These are phyloP conservation scores for sheep (Ovis aries) DNA, from an alignment of 2,113 vertebrate genomes.

Conservation along the genomic window DNA sequence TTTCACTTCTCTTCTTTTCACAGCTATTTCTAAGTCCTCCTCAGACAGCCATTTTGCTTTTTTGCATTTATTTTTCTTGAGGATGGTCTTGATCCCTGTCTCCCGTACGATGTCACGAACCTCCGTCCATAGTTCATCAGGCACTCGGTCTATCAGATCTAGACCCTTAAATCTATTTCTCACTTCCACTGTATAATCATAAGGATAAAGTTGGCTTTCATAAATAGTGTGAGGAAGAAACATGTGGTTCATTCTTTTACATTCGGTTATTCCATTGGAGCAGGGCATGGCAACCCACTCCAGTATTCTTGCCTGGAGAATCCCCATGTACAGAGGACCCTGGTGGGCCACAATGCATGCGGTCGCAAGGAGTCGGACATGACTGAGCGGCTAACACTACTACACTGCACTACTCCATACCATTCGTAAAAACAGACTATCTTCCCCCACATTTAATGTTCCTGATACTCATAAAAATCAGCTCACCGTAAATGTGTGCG, in stretches of 20 bases:
- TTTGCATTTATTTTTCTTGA: too few species aligned
- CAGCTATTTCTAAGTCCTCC: too few species aligned
- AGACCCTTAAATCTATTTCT: too few species aligned
- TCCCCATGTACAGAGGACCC: not conserved
- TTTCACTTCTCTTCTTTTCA: too few species aligned
- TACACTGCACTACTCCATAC: not conserved
- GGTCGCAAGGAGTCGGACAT: rapidly evolving
- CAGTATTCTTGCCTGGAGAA: not conserved
- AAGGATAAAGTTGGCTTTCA: not conserved
- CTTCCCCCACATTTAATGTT: not conserved
- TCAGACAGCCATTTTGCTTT: too few species aligned
- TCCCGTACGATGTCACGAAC: too few species aligned
- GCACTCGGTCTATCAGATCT: too few species aligned
- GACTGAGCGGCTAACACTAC: not conserved
- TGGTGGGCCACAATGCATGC: not conserved
- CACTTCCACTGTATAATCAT: too few species aligned
- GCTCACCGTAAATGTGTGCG: not conserved
- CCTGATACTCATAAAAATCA: not conserved
- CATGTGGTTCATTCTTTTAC: not conserved
- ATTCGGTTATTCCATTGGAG: not conserved
- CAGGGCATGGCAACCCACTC: not conserved
- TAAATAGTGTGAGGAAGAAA: not conserved
- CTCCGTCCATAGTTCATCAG: too few species aligned
- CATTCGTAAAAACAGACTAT: not conserved
- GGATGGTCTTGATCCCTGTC: too few species aligned